Base-by-base conservation (phyloP, 1,140 invertebrate genomes). In the Rhizoglyphus robini region DNA sequence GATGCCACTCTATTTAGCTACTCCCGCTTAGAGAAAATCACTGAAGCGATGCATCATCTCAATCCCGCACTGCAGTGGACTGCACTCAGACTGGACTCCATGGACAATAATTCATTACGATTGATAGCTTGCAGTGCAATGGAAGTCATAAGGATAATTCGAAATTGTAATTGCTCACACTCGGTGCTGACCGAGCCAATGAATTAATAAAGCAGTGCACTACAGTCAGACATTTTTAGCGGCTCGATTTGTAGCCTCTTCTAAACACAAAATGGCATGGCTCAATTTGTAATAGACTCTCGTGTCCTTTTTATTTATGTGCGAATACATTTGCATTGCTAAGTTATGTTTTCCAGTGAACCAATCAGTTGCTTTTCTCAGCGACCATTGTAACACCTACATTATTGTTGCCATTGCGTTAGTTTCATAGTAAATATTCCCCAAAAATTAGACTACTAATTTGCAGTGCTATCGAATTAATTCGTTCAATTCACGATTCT, bases 401-500 rank as follows among this genome's bases (percentile, higher is more conserved):
- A 32, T 25, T 27, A 25, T 54, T 32, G 15, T 54, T 54, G 36
- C 36, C 36, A 41, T 41, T 41, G 36, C 51, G 20, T n/a, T n/a
- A n/a, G n/a, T 54, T 54, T 54, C 51, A 54, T 54, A 54, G 23
- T 54, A 11, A 54, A 54, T 11, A 54, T 54, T 54, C 23, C 51
- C 23, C 8, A 54, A 23, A 54, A 54, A 32, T 41, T 18, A 8
- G 18, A 41, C 8, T 11, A 18, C 36, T 8, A 41, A 41, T 41
- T n/a, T n/a, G 41, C 41, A 15, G 41, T 8, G 51, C 20, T 11
- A 32, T 20, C 23, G 51, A 54, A 54, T 54, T 54, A 54, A 54
- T 54, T 54, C 20, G 51, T 32, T 54, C 51, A 54, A 54, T 54
- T 54, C 51, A 54, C 51, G 51, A 54, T 54, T 54, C 20, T 32